Percentiles rank a stretch among this genome's conserved stretches.
phyloP scores from a whole-genome alignment of 35 echinoderm and acorn worm genomes.

The Lytechinus pictus region DNA sequence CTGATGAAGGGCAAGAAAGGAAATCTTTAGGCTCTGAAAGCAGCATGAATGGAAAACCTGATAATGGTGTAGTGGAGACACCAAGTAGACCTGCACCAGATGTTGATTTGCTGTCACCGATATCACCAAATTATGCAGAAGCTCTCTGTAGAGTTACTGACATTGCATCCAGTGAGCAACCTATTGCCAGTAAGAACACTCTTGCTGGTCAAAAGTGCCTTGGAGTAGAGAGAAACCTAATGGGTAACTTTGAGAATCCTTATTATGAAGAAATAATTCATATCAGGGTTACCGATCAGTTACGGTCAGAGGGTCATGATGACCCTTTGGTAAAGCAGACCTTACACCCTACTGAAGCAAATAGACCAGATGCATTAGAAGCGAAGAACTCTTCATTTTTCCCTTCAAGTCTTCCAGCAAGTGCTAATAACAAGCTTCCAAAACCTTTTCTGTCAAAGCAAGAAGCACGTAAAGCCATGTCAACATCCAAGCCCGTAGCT shows the following conservation, averaged over 20 bases:
- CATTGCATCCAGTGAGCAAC: conserved; percentile 37
- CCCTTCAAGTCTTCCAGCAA: background rate
- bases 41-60: background rate
- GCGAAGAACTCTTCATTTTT: background rate
- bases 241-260: background rate
- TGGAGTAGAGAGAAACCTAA: background rate
- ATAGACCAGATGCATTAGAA: background rate
- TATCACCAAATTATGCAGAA: conserved; percentile 69
- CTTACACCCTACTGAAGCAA: background rate
- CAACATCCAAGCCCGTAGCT: background rate
- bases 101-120: conserved; percentile 72
- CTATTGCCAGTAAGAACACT: background rate
- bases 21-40: background rate
- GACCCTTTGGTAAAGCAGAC: background rate
- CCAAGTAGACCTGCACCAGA: conserved; percentile 33
- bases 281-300: background rate
- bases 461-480: background rate
- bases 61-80: background rate
- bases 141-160: conserved; percentile 66
- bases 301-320: background rate
- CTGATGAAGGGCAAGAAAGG: background rate
- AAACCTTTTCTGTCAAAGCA: background rate
- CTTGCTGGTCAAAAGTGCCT: background rate
- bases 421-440: conserved; percentile 23
- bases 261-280: background rate